Percentiles rank a stretch among this genome's conserved stretches.
Evolutionary conservation across 1,140 invertebrate species (phyloP).

Genomic region (Mercenaria mercenaria): DNA sequence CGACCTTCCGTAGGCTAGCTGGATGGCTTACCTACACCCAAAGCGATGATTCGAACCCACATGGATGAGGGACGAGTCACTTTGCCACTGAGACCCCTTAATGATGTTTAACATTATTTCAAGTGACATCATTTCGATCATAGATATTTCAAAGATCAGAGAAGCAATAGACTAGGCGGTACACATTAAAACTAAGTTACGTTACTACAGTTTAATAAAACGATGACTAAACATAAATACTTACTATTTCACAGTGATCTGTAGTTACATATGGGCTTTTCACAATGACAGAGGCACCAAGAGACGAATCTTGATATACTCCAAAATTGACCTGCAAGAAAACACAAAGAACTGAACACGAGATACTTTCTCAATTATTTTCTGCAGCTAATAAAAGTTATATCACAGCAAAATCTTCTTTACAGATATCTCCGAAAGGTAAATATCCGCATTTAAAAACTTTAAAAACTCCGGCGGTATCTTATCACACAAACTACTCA

Average conservation of each 20-base stretch:
- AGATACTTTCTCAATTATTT: too few relatives aligned
- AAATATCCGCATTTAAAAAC: too few relatives aligned
- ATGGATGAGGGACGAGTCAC: neutral
- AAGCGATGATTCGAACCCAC: neutral
- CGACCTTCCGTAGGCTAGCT: neutral
- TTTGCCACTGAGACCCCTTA: neutral
- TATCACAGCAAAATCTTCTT: too few relatives aligned
- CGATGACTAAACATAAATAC: neutral
- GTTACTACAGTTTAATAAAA: too few relatives aligned
- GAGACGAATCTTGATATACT: constrained; percentile 8
- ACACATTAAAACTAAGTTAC: too few relatives aligned
- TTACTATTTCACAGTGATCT: neutral
- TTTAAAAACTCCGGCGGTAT: too few relatives aligned
- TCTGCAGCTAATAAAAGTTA: too few relatives aligned
- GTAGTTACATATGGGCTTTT: neutral
- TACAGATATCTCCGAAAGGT: too few relatives aligned
- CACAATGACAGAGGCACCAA: constrained; percentile 24
- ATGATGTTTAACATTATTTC: neutral
- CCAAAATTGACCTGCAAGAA: neutral
- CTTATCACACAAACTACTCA: too few relatives aligned
- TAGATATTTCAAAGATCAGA: too few relatives aligned
- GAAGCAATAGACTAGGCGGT: too few relatives aligned
- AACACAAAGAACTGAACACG: too few relatives aligned
- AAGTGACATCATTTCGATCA: neutral
- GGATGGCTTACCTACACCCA: neutral